Conservation (phyloP, 2,113 vertebrate genomes). For the Grallaria varia region DNA sequence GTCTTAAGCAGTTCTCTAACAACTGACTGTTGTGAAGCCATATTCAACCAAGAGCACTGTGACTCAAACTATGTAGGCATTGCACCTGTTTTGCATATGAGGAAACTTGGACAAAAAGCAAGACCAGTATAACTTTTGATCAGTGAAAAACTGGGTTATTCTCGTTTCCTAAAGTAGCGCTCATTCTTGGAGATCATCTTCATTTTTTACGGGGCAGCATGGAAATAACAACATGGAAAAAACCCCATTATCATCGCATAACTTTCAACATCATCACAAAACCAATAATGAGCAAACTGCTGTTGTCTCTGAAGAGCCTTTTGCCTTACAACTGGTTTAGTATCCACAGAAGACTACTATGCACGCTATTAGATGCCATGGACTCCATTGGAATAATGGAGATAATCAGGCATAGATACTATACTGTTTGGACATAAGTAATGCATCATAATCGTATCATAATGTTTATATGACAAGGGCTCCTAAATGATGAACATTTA, state of each 20-base stretch:
- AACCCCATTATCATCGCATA: accelerated
- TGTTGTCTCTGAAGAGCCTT: background rate
- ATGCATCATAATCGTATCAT: background rate
- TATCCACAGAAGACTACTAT: background rate
- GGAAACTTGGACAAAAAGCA: background rate
- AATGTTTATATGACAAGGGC: background rate
- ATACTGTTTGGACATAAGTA: background rate
- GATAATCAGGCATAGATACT: background rate
- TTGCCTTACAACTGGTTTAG: background rate
- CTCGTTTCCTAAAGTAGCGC: background rate
- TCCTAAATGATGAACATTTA: background rate
- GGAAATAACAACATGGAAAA: background rate
- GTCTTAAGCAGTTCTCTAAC: background rate
- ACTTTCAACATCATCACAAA: background rate
- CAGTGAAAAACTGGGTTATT: background rate
- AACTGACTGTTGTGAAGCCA: background rate
- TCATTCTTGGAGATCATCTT: background rate
- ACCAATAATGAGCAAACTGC: background rate
- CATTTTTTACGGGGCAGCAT: background rate
- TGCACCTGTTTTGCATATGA: background rate
- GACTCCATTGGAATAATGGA: background rate
- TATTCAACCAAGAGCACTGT: background rate
- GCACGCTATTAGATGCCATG: background rate
- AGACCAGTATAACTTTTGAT: background rate
- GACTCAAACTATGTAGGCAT: background rate